These are phyloP conservation scores for Adela reaumurella DNA, from an alignment of 2,888 invertebrate species.

Conservation along the genomic window DNA sequence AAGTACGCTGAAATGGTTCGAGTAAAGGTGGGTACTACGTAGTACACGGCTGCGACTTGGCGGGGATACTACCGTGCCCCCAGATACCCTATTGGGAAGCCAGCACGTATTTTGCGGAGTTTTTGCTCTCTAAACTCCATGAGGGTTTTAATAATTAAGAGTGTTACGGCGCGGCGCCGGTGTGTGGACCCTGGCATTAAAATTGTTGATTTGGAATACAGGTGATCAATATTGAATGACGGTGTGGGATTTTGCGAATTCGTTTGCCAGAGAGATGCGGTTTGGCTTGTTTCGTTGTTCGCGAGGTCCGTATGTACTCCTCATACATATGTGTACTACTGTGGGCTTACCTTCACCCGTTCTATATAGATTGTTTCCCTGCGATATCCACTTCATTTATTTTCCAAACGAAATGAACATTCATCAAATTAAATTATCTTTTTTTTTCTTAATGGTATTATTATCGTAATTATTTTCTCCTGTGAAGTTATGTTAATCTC, in stretches of 20 bases:
- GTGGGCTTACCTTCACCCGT: too few relatives aligned
- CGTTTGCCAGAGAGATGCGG: background rate
- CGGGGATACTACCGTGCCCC: too few relatives aligned
- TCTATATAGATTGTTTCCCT: background rate
- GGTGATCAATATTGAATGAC: conserved; percentile 13
- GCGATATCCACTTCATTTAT: conserved; percentile 4
- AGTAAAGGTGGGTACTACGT: too few relatives aligned
- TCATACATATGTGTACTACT: too few relatives aligned
- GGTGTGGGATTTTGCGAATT: background rate
- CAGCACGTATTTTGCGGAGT: background rate
- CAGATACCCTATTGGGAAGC: too few relatives aligned
- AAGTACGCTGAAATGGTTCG: too few relatives aligned
- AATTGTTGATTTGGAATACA: conserved; percentile 28
- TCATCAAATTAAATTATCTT: conserved; percentile 1
- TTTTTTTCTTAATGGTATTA: too few relatives aligned
- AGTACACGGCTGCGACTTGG: too few relatives aligned
- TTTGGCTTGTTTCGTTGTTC: too few relatives aligned
- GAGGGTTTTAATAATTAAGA: conserved; percentile 16
- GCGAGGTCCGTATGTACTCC: too few relatives aligned
- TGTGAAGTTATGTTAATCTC: too few relatives aligned
- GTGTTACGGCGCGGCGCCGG: conserved; percentile 16
- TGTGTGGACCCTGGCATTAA: conserved; percentile 17
- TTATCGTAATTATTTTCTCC: too few relatives aligned
- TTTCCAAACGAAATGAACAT: background rate
- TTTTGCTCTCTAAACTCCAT: background rate